Evolutionary conservation across 2,113 vertebrate species (phyloP), one percentile per base, ranked within the genome.

Genomic region (Cavia aperea): DNA sequence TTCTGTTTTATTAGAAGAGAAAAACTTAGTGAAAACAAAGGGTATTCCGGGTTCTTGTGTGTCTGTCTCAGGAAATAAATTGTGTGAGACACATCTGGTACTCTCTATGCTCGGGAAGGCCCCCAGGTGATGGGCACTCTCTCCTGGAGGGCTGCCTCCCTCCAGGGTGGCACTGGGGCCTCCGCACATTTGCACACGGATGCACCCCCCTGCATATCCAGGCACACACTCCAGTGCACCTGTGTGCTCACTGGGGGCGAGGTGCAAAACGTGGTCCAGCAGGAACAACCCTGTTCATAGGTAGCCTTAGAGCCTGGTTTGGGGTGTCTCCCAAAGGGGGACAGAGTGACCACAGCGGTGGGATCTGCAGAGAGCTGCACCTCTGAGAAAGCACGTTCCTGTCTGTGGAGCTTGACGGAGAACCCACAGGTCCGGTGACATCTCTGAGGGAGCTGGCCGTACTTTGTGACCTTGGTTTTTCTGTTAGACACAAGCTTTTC

Each of bases 41-140:
- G 54, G 18, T 81, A 24, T 73, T 94, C 73, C 26, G 56, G 75
- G 84, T 62, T 96, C 94, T 60, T 78, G 0, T 88, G 91, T 93
- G 94, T 94, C 54, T 94, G 94, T 95, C 81, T 39, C 58, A 49
- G 90, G 81, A 95, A 90, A 81, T 92, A 82, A 93, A 88, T 54
- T 36, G 26, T 66, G 33, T 60, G 70, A 11, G 82, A 24, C 68
- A 75, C 89, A 77, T 2, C 43, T 5, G 0, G 0, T 39, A 33
- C 89, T n/a, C 23, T 4, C 51, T 86, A 39, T 63, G 75, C 43
- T 19, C 1, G 19, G 70, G 65, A 43, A 2, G 4, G 0, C n/a
- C 39, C 43, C 36, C n/a, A 23, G 60, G 1, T 0, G 4, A 46
- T 21, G 1, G 49, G 36, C 4, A 39, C 43, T 5, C 39, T 49